These are phyloP conservation scores for Arizona elegans DNA, from an alignment of 2,113 vertebrate species.

Conservation along the genomic window DNA sequence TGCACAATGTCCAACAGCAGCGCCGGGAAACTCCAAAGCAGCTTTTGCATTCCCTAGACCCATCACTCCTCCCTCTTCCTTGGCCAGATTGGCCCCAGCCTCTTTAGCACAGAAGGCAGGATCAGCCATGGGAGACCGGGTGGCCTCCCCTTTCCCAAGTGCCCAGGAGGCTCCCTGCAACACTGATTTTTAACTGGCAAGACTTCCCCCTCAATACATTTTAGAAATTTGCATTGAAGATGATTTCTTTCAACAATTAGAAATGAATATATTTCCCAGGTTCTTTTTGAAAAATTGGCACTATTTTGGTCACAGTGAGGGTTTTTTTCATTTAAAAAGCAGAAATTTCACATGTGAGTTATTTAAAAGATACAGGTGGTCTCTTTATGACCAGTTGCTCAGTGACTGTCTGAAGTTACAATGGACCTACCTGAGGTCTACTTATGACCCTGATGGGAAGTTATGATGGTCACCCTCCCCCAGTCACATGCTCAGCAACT, in stretches of 20 bases:
- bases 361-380: not conserved
- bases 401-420: not conserved
- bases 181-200: not conserved
- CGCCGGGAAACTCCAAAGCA: not conserved
- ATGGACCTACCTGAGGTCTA: not conserved
- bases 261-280: not conserved
- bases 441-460: not conserved
- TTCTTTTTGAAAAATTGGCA: not conserved
- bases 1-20: not conserved
- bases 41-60: not conserved
- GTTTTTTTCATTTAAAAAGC: not conserved
- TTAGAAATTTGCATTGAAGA: not conserved
- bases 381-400: not conserved
- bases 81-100: not conserved
- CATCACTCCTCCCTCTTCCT: not conserved
- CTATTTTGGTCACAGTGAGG: not conserved
- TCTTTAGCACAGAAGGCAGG: not conserved
- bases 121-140: not conserved
- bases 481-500: not conserved
- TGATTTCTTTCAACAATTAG: not conserved
- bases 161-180: not conserved
- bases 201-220: not conserved
- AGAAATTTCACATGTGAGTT: not conserved
- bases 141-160: not conserved
- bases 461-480: not conserved